Evolutionary conservation across 2,113 vertebrate species (phyloP), one percentile per base, ranked within the genome.

Genomic region (Cettia cetti): DNA sequence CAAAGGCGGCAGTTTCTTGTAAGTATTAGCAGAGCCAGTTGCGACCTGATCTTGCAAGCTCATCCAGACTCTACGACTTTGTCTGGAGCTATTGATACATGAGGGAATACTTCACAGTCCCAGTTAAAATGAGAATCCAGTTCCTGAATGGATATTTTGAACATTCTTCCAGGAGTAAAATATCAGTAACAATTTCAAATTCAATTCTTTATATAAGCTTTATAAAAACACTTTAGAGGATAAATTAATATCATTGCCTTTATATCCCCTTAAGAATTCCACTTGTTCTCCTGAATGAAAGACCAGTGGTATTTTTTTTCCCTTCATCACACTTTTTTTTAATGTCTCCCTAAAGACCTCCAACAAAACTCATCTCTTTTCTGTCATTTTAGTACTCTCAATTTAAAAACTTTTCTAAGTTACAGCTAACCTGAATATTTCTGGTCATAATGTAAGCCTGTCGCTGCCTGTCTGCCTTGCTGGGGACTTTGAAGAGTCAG

Each of bases 1-100:
- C 35, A 94, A 91, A 89, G 79, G 77, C 47, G 90, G 72, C 47
- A 70, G 60, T 94, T 96, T 90, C 81, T 91, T 31, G 40, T 63
- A 71, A 90, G 45, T 57, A 65, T 80, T 92, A 91, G 50, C 49
- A 69, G 63, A 74, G 27, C 39, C 65, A 56, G 27, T 93, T 90
- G 57, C 0, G 8, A 89, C 50, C 40, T 74, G 68, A 89, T 89
- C 68, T 74, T 93, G 44, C 57, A 66, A 64, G n/a, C 53, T 96
- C 53, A 77, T 70, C 39, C 63, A 74, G 50, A 81, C 39, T 18
- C 71, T 28, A 26, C 37, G 59, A 52, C 52, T 90, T 95, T 78
- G 40, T 70, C 82, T 91, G 76, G 39, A 85, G 44, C 47, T 92
- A 61, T 82, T 85, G 49, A 59, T 90, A 47, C 42, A 52, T 12